Evolutionary conservation across 1,140 invertebrate species (phyloP), one percentile per base, ranked within the genome.

Genomic region (Drosophila funebris): DNA sequence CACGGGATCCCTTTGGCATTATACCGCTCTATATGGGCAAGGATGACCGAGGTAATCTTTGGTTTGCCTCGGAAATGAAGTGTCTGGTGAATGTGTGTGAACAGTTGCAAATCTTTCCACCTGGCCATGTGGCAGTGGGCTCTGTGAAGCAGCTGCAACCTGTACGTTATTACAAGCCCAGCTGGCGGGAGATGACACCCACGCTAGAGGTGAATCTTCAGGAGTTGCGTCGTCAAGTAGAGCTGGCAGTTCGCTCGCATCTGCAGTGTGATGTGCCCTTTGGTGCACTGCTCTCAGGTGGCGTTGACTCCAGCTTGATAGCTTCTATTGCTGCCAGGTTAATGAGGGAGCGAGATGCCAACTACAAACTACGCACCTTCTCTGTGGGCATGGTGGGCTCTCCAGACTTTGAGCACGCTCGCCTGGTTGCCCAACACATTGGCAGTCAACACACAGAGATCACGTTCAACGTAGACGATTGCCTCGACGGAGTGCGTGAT

Each of bases 391-490:
- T 98, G 96, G 94, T 94, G 27, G 95, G 95, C 22, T 96, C 96
- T 76, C 96, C 97, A 4, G 97, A 98, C 92, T 93, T 98, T 14
- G 71, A 93, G 52, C 96, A 96, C 16, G 97, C 97, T 3, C 93
- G 94, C 87, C 93, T 95, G 91, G 97, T 98, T 0, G 96, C 97
- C 2, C 93, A 96, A 56, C 93, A 96, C 85, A 94, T 98, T 50
- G 95, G 94, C 3, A 97, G 96, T 13, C 96, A 97, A 72, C 97
- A 98, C 90, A 96, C 97, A 85, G 97, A 98, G 92, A 93, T 98
- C 9, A 94, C 93, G 31, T 97, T 98, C 88, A 95, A 95, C 11
- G 95, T 97, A 0, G 93, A 93, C 7, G 93, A 95, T 54, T 94
- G 94, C 27, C 90, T 98, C 27, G 95, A 97, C 81, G 85, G 84